These are phyloP conservation scores for Gambusia yucatana DNA, from an alignment of 2,797 vertebrate species.

Conservation along the genomic window DNA sequence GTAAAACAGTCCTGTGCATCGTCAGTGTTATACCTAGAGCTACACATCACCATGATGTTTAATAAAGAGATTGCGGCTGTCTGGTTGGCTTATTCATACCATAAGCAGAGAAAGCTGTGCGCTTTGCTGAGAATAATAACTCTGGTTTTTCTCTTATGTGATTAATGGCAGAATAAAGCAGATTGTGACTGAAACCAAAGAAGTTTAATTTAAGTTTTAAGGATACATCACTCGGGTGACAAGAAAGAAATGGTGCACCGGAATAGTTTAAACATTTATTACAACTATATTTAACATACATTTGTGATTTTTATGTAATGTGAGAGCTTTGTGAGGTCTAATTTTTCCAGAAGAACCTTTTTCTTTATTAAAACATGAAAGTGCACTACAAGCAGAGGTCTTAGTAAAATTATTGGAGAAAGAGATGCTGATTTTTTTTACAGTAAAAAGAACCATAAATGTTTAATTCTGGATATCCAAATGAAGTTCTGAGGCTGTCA, in stretches of 20 bases:
- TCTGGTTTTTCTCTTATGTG: slow-evolving; percentile 15
- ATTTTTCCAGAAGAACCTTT: not conserved
- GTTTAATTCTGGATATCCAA: not conserved
- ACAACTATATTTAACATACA: not conserved
- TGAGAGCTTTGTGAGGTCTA: not conserved
- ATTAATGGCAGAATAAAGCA: slow-evolving; percentile 10
- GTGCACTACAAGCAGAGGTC: not conserved
- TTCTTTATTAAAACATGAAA: not conserved
- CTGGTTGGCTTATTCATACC: slow-evolving; percentile 31
- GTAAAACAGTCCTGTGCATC: slow-evolving; percentile 41
- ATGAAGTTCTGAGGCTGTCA: not conserved
- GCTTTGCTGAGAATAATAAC: slow-evolving; percentile 26
- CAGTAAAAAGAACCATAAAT: not conserved
- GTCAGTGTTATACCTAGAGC: slow-evolving; percentile 39
- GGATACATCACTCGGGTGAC: not conserved
- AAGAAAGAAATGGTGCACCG: not conserved
- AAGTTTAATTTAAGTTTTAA: not conserved
- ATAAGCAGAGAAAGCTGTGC: slow-evolving; percentile 31
- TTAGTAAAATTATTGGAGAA: not conserved
- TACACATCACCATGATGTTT: slow-evolving; percentile 42
- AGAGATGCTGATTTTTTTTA: not conserved
- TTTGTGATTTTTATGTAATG: not conserved
- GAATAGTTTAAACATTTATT: not conserved
- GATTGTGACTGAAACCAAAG: slow-evolving; percentile 16
- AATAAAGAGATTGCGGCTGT: slow-evolving; percentile 25